Conservation (phyloP, 2,797 vertebrate genomes). For the Helarctos malayanus region DNA sequence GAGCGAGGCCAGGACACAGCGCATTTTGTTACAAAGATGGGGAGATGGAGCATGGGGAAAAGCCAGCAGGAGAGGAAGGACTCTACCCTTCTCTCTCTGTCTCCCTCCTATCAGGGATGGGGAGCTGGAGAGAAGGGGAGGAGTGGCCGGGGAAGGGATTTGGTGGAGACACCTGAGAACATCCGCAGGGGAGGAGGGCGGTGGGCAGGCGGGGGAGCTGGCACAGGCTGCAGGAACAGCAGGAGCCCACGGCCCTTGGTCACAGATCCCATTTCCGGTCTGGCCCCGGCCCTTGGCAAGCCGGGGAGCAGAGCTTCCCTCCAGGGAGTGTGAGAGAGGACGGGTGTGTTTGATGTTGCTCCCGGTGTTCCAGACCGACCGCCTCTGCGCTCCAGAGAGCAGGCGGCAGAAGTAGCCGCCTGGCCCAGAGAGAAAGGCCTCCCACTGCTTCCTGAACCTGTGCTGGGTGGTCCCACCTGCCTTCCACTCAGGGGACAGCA, state of each 20-base stretch:
- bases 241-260: background rate
- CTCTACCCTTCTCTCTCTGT: background rate
- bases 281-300: constrained; percentile 69
- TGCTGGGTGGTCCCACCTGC: constrained; percentile 61
- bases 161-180: constrained; percentile 78
- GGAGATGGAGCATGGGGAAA: background rate
- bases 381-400: background rate
- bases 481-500: background rate
- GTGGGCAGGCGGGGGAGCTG: background rate
- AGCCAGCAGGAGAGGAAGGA: background rate
- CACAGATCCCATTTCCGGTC: constrained; percentile 64
- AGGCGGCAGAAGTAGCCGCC: background rate
- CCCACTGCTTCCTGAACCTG: constrained; percentile 73
- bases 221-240: constrained; percentile 37
- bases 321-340: background rate
- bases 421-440: background rate
- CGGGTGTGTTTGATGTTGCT: constrained; percentile 29
- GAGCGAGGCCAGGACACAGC: background rate
- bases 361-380: background rate
- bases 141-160: constrained; percentile 44
- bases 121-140: background rate
- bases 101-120: background rate
- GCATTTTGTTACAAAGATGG: background rate
- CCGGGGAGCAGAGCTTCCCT: constrained; percentile 22
- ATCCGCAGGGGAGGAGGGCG: constrained; percentile 32